Base-by-base conservation (phyloP, 1,140 invertebrate genomes). In the Tribolium castaneum region DNA sequence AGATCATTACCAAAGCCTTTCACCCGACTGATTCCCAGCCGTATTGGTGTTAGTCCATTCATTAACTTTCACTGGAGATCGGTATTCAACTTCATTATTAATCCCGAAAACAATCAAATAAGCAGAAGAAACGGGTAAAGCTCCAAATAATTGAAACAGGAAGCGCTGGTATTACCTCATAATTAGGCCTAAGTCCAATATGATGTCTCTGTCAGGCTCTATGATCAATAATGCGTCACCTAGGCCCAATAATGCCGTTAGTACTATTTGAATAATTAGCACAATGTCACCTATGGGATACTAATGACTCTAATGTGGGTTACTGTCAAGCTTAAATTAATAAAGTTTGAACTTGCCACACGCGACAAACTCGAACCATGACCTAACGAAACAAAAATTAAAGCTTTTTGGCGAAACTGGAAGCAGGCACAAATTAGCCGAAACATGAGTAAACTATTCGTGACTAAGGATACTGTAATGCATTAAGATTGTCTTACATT, bases 1-100 rank as follows among this genome's bases (percentile, higher is more conserved):
- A 52, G 51, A 52, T 52, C 51, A 52, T 52, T 52, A 52, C 16
- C 16, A 52, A 52, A 52, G 51, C 51, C 39, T 52, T 52, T 52
- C 51, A 52, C 51, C 16, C 51, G 51, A 52, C 13, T 51, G 50
- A 51, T 51, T 51, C 50, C 12, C 50, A 14, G n/a, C 50, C 50
- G 50, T 51, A 52, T 52, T 52, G 51, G 51, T 13, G 7, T 14
- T 14, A 7, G 5, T 45, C 39, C 5, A 45, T 19, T 19, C 51
- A 52, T 52, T 19, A 52, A 52, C 51, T 52, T 52, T 52, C 51
- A 16, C 51, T 52, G 6, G n/a, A 51, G 12, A 51, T 51, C 50
- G 50, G 50, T 7, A 10, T n/a, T 51, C 5, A 51, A 12, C 6
- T 34, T 35, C 56, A 62, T 62, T 62, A 62, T 19, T 62, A 56